Conservation (phyloP, 92 coral and sea anemone species). For the Phenganax subtilis region DNA sequence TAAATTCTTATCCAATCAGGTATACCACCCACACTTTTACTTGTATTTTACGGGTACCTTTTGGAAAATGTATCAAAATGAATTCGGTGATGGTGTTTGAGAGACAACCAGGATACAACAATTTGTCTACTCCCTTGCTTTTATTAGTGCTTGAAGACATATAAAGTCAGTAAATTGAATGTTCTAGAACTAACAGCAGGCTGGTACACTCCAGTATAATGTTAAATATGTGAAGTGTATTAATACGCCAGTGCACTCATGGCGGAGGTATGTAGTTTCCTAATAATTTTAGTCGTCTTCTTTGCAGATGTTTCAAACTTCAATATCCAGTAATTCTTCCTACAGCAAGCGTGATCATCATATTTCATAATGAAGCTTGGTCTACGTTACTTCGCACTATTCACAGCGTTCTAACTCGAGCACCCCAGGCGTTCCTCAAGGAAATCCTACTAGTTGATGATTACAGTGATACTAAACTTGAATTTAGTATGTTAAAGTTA, state of each 20-base stretch:
- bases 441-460: conserved; percentile 91
- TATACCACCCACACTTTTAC: not conserved
- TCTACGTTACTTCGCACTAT: conserved; percentile 85
- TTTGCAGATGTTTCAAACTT: conserved; percentile 61
- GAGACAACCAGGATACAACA: too few species aligned
- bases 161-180: too few species aligned
- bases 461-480: conserved; percentile 57
- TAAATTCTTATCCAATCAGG: not conserved
- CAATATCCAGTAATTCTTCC: conserved; percentile 73
- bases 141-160: too few species aligned
- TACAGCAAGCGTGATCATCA: conserved; percentile 77
- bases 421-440: conserved; percentile 71
- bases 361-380: conserved; percentile 99
- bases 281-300: not conserved
- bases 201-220: too few species aligned
- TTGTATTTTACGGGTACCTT: not conserved
- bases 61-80: not conserved
- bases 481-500: conserved; percentile 56
- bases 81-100: too few species aligned
- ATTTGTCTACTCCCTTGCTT: too few species aligned
- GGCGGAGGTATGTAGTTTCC: too few species aligned
- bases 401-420: conserved; percentile 78
- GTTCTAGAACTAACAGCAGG: too few species aligned
- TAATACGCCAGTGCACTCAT: too few species aligned
- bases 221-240: too few species aligned